These are phyloP conservation scores for Imbricaverruca yamaguchii DNA, from an alignment of 2,888 invertebrate genomes.

Conservation along the genomic window DNA sequence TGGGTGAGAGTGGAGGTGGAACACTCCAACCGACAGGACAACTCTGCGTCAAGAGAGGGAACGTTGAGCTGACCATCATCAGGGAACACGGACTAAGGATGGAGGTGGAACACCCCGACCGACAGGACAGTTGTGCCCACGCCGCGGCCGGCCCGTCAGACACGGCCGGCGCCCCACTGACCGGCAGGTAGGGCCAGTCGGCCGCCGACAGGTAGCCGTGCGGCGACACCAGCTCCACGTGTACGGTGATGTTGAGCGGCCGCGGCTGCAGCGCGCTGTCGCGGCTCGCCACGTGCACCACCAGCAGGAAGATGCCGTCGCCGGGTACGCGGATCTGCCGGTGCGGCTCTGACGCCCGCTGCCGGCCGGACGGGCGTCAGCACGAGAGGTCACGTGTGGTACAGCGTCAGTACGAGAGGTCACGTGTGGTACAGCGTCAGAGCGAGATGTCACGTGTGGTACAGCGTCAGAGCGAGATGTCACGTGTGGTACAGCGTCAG, in stretches of 20 bases:
- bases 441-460: background rate
- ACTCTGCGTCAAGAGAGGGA: no score
- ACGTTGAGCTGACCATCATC: no score
- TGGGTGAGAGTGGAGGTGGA: no score
- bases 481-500: background rate
- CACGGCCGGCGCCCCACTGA: conserved; percentile 42
- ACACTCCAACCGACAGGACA: no score
- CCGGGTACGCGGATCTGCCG: conserved; percentile 52
- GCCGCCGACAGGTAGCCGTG: conserved; percentile 80
- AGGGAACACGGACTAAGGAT: no score
- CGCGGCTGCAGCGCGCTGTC: conserved; percentile 31
- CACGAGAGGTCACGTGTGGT: background rate
- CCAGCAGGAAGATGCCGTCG: conserved; percentile 66
- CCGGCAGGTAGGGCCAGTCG: conserved; percentile 79
- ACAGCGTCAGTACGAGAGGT: background rate
- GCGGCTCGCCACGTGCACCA: conserved; percentile 43
- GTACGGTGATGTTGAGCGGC: conserved; percentile 45
- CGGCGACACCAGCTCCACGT: conserved; percentile 63
- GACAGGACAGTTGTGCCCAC: background rate
- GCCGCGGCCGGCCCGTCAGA: background rate
- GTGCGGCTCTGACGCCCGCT: conserved; percentile 38
- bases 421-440: background rate
- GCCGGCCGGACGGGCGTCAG: conserved; percentile 10
- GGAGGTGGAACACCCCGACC: no score
- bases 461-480: background rate